These are phyloP conservation scores for Ptychadena robeensis DNA, from an alignment of 2,797 vertebrate genomes.

Conservation along the genomic window DNA sequence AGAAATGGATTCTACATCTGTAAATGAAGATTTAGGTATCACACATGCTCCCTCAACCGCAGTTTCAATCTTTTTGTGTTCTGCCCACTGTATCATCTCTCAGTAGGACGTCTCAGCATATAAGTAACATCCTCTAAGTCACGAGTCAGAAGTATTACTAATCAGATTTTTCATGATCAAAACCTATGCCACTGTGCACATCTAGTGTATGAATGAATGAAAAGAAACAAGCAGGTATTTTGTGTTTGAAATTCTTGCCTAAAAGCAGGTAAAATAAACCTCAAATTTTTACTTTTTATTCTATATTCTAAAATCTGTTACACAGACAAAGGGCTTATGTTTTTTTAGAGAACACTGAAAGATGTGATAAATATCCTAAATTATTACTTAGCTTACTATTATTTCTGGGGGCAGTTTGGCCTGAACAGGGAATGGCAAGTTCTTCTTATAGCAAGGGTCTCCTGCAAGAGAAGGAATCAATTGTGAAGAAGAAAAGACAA, in stretches of 20 bases:
- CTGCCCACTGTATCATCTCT: conserved; percentile 25
- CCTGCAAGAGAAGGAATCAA: too few species aligned
- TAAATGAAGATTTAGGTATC: conserved; percentile 38
- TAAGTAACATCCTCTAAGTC: not conserved
- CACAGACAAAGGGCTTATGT: too few species aligned
- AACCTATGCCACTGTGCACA: not conserved
- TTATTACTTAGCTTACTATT: too few species aligned
- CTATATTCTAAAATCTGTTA: too few species aligned
- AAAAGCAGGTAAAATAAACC: not conserved
- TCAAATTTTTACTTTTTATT: not conserved
- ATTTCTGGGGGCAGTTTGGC: too few species aligned
- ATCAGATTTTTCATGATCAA: not conserved
- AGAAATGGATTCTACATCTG: conserved; percentile 46
- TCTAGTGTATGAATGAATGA: not conserved
- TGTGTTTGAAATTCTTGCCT: not conserved
- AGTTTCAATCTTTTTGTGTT: conserved; percentile 39
- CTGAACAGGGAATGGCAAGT: too few species aligned
- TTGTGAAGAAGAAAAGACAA: too few species aligned
- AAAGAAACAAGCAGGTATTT: not conserved
- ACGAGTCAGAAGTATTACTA: conserved; percentile 9
- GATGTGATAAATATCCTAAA: too few species aligned
- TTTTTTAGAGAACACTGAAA: too few species aligned
- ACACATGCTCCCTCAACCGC: conserved; percentile 18
- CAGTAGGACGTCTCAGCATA: conserved; percentile 11
- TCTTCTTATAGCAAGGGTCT: too few species aligned